A percentile compares a stretch with the other conserved stretches of the same genome.
Evolutionary conservation across 2,888 invertebrate species (phyloP).

Genomic region (Elegia similella): DNA sequence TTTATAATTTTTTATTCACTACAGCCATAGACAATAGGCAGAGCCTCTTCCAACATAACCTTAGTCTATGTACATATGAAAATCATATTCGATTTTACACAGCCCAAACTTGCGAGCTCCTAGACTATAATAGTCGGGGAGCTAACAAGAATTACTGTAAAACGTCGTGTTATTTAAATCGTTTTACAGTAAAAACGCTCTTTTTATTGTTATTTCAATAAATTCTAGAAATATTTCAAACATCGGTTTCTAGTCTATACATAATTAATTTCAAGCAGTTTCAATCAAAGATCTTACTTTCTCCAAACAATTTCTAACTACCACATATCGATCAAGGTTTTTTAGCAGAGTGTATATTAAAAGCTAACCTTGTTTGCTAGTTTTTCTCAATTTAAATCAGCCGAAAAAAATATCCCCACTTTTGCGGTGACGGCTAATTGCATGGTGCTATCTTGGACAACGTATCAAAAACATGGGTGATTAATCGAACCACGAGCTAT

Average conservation of each 20-base stretch:
- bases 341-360: too few species aligned
- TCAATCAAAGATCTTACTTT: too few species aligned
- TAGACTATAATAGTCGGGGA: background rate
- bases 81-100: constrained; percentile 10
- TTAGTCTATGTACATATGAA: constrained; percentile 9
- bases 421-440: too few species aligned
- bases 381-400: too few species aligned
- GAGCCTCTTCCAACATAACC: background rate
- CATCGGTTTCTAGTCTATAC: background rate
- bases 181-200: background rate
- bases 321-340: too few species aligned
- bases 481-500: too few species aligned
- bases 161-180: background rate
- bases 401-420: too few species aligned
- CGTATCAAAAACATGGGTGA: too few species aligned
- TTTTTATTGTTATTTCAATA: background rate
- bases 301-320: too few species aligned
- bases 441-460: too few species aligned
- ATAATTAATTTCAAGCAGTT: background rate
- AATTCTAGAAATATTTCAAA: background rate
- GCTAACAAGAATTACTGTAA: constrained; percentile 9
- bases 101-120: constrained; percentile 6
- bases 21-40: constrained; percentile 2
- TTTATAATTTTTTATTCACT: background rate
- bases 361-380: too few species aligned